These are phyloP conservation scores for Euura lappo DNA, from an alignment of 1,140 invertebrate species.

Conservation along the genomic window DNA sequence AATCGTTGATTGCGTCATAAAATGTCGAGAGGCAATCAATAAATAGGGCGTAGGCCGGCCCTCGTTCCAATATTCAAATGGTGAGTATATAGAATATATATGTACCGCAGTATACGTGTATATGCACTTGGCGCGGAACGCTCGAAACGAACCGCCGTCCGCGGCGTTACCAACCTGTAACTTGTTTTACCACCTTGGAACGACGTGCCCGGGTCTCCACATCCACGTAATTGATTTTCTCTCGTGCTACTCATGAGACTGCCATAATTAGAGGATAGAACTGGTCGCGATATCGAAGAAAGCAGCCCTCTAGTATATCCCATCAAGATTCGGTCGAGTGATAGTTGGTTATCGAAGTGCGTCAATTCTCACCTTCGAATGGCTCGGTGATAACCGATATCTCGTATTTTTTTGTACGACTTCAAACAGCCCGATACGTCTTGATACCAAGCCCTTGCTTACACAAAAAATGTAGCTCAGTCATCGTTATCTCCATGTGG, in stretches of 20 bases:
- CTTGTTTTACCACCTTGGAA: background rate
- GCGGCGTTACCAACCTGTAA: background rate
- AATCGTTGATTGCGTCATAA: background rate
- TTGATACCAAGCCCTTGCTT: too few relatives aligned
- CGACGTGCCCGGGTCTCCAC: background rate
- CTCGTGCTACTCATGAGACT: background rate
- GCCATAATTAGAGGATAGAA: too few relatives aligned
- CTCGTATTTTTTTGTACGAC: too few relatives aligned
- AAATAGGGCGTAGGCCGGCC: background rate
- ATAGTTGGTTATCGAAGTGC: too few relatives aligned
- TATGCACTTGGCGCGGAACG: background rate
- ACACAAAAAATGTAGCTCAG: too few relatives aligned
- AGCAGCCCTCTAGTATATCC: too few relatives aligned
- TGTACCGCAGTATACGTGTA: background rate
- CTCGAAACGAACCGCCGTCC: background rate
- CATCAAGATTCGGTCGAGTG: too few relatives aligned
- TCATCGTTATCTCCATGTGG: too few relatives aligned
- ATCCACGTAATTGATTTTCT: background rate
- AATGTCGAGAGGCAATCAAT: conserved; percentile 1
- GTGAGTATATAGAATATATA: background rate
- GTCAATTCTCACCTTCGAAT: too few relatives aligned
- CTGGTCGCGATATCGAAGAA: too few relatives aligned
- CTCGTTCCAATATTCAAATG: background rate
- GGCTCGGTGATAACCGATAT: too few relatives aligned
- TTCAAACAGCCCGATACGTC: too few relatives aligned